These are phyloP conservation scores for Motacilla alba DNA, from an alignment of 2,113 vertebrate genomes.

Conservation along the genomic window DNA sequence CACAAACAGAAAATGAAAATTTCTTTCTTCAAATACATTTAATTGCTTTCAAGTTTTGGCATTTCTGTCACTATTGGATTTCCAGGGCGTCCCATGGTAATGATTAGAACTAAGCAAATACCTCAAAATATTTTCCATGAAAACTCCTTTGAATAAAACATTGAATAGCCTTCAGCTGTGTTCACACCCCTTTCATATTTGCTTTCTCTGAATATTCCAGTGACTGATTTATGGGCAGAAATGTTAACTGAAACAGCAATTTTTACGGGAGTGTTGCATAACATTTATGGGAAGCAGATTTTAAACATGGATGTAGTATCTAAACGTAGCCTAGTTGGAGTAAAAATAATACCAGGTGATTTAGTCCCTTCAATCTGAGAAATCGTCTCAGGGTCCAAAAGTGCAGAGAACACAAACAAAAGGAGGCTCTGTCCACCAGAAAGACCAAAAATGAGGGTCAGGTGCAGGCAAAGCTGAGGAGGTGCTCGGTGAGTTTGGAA, in stretches of 20 bases:
- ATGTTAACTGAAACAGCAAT: conserved; percentile 49
- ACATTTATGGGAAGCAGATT: conserved; percentile 39
- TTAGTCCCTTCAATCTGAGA: neutral
- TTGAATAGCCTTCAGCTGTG: conserved; percentile 64
- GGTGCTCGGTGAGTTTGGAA: neutral
- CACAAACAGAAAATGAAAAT: neutral
- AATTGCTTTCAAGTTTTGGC: conserved; percentile 63
- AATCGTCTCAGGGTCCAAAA: neutral
- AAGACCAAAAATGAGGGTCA: neutral
- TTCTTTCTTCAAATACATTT: conserved; percentile 44
- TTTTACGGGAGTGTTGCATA: conserved; percentile 38
- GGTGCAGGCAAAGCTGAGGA: neutral
- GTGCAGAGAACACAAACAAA: neutral
- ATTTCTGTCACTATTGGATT: conserved; percentile 52
- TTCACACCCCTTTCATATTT: conserved; percentile 67
- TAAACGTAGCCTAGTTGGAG: neutral
- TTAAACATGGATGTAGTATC: neutral
- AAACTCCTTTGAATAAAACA: conserved; percentile 62
- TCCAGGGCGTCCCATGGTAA: conserved; percentile 52
- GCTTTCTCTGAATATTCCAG: conserved; percentile 64
- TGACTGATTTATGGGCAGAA: conserved; percentile 64
- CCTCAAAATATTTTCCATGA: conserved; percentile 62
- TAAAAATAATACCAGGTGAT: conserved; percentile 17
- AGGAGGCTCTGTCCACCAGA: neutral
- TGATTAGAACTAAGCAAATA: conserved; percentile 66